A percentile compares a stretch with the other conserved stretches of the same genome.
These are phyloP conservation scores for Lordiphosa andalusiaca DNA, from an alignment of 2,888 invertebrate species.

Conservation along the genomic window DNA sequence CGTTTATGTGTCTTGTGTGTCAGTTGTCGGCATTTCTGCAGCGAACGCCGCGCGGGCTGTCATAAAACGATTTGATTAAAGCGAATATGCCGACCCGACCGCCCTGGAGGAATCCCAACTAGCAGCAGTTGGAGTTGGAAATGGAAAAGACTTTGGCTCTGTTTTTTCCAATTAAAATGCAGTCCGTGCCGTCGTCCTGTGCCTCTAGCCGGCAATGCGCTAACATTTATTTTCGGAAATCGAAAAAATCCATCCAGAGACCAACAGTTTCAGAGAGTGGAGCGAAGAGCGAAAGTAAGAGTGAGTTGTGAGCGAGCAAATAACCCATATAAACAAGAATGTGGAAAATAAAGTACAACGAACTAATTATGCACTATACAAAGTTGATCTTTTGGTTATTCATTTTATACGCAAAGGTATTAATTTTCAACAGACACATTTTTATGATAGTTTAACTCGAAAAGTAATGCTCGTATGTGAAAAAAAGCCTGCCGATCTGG, in stretches of 20 bases:
- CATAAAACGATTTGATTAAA: slow-evolving; percentile 78
- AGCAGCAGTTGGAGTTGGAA: slow-evolving; percentile 46
- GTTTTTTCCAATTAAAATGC: slow-evolving; percentile 71
- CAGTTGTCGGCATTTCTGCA: slow-evolving; percentile 68
- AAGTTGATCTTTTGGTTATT: too few relatives aligned
- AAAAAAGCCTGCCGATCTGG: too few relatives aligned
- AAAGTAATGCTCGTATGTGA: too few relatives aligned
- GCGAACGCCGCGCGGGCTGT: slow-evolving; percentile 48
- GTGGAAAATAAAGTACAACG: slow-evolving; percentile 1
- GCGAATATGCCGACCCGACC: slow-evolving; percentile 59
- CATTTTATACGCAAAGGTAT: too few relatives aligned
- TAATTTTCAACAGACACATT: too few relatives aligned
- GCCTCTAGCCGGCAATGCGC: slow-evolving; percentile 32
- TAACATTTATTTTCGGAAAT: slow-evolving; percentile 75
- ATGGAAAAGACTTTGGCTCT: slow-evolving; percentile 26
- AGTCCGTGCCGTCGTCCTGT: slow-evolving; percentile 45
- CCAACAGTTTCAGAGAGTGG: neutral
- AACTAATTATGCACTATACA: slow-evolving; percentile 10
- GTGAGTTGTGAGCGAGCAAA: slow-evolving; percentile 24
- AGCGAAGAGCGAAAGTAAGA: slow-evolving; percentile 40
- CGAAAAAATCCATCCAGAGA: slow-evolving; percentile 44
- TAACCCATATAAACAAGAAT: neutral
- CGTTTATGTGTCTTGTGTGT: slow-evolving; percentile 68
- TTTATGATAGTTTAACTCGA: too few relatives aligned
- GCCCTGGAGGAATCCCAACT: slow-evolving; percentile 17